Evolutionary conservation across 2,888 invertebrate species (phyloP).

Genomic region (Mongoloraphidia duomilia): DNA sequence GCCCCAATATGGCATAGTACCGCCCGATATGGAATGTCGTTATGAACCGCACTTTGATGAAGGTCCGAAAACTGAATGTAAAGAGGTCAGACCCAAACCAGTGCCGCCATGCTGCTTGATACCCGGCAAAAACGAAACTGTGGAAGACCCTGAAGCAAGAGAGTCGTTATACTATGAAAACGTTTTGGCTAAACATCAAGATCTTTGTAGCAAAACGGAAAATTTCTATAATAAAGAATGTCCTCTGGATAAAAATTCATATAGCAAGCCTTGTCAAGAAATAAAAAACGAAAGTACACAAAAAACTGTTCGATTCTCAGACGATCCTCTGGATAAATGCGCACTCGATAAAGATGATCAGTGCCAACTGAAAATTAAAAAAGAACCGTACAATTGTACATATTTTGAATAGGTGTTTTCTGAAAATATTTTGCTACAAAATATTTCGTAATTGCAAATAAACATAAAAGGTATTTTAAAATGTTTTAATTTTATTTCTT

Average conservation of each 20-base stretch:
- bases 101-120: constrained; percentile 3
- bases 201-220: constrained; percentile 22
- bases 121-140: constrained; percentile 9
- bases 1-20: not conserved
- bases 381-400: constrained; percentile 24
- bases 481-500: not conserved
- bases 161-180: constrained; percentile 25
- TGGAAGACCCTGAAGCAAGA: constrained; percentile 28
- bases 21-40: not conserved
- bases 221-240: constrained; percentile 16
- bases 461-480: not conserved
- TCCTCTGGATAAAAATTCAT: constrained; percentile 1
- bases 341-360: constrained; percentile 22
- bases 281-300: not conserved
- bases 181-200: constrained; percentile 24
- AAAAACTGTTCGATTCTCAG: constrained; percentile 7
- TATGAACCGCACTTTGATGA: not conserved
- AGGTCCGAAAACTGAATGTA: constrained; percentile 2
- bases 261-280: not conserved
- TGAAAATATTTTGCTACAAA: not conserved
- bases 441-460: not conserved
- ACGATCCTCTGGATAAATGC: constrained; percentile 19
- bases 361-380: constrained; percentile 23
- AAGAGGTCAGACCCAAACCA: not conserved
- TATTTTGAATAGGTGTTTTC: constrained; percentile 16